These are phyloP conservation scores for Phrynosoma blainvillii DNA, from an alignment of 2,113 vertebrate species.

Conservation along the genomic window DNA sequence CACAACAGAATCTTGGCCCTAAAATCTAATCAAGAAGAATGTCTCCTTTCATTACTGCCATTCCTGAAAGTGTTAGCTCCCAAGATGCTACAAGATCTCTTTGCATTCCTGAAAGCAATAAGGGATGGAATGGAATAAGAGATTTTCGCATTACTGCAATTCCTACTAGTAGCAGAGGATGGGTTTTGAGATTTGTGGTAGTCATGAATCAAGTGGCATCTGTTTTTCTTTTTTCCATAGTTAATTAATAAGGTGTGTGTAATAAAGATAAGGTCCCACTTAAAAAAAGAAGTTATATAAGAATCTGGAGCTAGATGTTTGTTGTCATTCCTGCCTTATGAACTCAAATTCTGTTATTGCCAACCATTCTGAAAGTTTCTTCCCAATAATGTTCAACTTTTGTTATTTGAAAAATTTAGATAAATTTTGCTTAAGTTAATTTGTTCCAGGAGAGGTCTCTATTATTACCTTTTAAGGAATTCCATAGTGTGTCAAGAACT, in stretches of 20 bases:
- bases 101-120: no score
- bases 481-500: slow-evolving; percentile 43
- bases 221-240: neutral
- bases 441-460: slow-evolving; percentile 8
- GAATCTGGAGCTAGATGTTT: neutral
- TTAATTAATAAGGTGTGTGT: no score
- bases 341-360: neutral
- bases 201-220: neutral
- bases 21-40: neutral
- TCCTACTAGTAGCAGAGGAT: neutral
- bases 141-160: neutral
- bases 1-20: no score
- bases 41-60: neutral
- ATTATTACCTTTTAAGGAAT: slow-evolving; percentile 61
- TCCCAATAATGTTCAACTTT: slow-evolving; percentile 17
- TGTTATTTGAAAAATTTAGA: neutral
- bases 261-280: no score
- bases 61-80: neutral
- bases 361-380: neutral
- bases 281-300: neutral
- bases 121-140: no score
- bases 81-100: no score
- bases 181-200: neutral
- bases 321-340: neutral
- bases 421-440: slow-evolving; percentile 9